A percentile compares a stretch with the other conserved stretches of the same genome.
Conservation (phyloP, 1,140 invertebrate species). For the Chironomus tepperi region DNA sequence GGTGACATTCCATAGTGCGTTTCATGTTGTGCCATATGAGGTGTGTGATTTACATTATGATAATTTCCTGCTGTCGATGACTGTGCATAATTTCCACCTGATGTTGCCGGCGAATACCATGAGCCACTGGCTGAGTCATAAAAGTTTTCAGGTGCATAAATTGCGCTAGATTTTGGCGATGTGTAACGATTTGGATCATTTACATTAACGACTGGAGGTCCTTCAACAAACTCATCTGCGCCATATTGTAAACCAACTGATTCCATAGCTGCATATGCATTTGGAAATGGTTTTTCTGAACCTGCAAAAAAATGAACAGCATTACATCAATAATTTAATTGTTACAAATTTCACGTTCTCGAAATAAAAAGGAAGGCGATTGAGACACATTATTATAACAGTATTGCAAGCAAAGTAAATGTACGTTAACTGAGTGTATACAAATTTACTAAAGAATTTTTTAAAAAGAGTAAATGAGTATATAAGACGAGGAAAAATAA, state of each 20-base stretch:
- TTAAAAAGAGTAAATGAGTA: constrained; percentile 3
- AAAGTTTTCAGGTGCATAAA: constrained; percentile 37
- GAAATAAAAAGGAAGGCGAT: neutral
- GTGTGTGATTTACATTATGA: constrained; percentile 33
- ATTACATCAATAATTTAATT: neutral
- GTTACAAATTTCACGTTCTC: neutral
- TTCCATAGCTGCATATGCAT: constrained; percentile 18
- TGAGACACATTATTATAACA: neutral
- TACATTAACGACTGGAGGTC: constrained; percentile 30
- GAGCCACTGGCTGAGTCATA: constrained; percentile 35
- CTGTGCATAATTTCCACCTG: constrained; percentile 29
- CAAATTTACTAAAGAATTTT: neutral
- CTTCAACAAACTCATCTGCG: constrained; percentile 74
- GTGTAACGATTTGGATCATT: constrained; percentile 58
- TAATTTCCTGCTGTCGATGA: constrained; percentile 30
- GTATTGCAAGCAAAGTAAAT: neutral
- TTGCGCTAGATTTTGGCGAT: constrained; percentile 55
- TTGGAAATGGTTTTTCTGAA: constrained; percentile 10
- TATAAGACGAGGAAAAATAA: neutral
- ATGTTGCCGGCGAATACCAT: constrained; percentile 37
- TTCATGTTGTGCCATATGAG: constrained; percentile 33
- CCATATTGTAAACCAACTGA: constrained; percentile 60
- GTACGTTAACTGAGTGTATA: neutral
- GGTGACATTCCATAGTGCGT: constrained; percentile 46
- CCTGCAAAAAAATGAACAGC: too few species aligned